These are phyloP conservation scores for Eleutherodactylus coqui DNA, from an alignment of 2,797 vertebrate species.

Conservation along the genomic window DNA sequence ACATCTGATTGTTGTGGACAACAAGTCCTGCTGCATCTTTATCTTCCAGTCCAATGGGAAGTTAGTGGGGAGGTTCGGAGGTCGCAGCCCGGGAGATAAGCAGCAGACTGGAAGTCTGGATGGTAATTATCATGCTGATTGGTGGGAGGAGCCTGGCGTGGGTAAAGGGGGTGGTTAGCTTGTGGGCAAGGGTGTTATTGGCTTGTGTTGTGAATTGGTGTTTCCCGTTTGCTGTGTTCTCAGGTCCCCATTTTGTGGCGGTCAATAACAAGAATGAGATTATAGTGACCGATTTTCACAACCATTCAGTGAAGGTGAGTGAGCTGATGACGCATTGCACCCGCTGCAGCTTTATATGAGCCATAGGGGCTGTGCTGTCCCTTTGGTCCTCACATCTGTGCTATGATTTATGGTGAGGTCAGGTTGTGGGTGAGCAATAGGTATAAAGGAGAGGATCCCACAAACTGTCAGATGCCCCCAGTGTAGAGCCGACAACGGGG, in stretches of 20 bases:
- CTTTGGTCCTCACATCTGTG: too few relatives aligned
- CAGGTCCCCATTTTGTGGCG: constrained; percentile 95
- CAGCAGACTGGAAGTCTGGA: constrained; percentile 89
- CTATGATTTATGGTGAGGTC: too few relatives aligned
- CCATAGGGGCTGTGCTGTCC: too few relatives aligned
- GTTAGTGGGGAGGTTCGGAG: constrained; percentile 91
- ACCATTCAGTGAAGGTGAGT: constrained; percentile 95
- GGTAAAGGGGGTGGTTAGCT: background rate
- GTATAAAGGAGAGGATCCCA: too few relatives aligned
- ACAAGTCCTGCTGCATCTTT: constrained; percentile 97
- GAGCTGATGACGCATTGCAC: too few relatives aligned
- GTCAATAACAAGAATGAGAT: constrained; percentile 98
- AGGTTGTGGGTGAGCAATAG: too few relatives aligned
- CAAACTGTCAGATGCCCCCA: too few relatives aligned
- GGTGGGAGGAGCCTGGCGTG: background rate
- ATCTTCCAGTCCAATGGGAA: constrained; percentile 97
- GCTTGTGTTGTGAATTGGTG: background rate
- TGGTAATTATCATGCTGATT: constrained; percentile 46
- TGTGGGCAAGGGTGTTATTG: background rate
- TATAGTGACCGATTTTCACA: constrained; percentile 96
- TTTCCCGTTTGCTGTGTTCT: background rate
- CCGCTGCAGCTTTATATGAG: too few relatives aligned
- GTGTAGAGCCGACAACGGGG: too few relatives aligned
- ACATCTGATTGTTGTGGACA: constrained; percentile 97
- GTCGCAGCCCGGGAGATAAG: constrained; percentile 87